Conservation (phyloP, 1,140 invertebrate genomes). For the Diploscapter pachys region DNA sequence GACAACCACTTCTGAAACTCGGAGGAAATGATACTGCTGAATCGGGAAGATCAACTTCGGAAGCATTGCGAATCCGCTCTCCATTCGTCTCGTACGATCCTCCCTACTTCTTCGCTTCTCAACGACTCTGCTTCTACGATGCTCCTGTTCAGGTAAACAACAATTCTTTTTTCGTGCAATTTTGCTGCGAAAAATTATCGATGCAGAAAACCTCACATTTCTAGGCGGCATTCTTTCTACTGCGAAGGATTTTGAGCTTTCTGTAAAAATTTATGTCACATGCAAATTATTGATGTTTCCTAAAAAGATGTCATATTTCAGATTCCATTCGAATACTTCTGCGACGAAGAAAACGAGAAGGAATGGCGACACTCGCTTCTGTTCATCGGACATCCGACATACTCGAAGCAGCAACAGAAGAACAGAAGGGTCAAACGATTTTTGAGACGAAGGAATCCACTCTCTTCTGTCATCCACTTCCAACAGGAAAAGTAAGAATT, state of each 20-base stretch:
- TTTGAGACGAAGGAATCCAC: constrained; percentile 51
- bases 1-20: constrained; percentile 50
- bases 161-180: constrained; percentile 19
- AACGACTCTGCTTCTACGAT: constrained; percentile 47
- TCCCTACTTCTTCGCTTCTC: constrained; percentile 39
- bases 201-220: too few species aligned
- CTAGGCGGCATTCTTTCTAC: too few species aligned
- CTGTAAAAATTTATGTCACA: too few species aligned
- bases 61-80: constrained; percentile 24
- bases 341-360: constrained; percentile 12
- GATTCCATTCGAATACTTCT: too few species aligned
- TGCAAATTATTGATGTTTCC: constrained; percentile 12
- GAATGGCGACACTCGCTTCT: constrained; percentile 25
- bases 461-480: constrained; percentile 54
- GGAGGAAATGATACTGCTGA: constrained; percentile 21
- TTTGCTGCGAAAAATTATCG: constrained; percentile 34
- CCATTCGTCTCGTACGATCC: constrained; percentile 34
- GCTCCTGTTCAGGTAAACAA: constrained; percentile 8
- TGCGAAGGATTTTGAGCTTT: too few species aligned
- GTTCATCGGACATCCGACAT: constrained; percentile 23
- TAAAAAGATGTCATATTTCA: neutral
- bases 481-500: constrained; percentile 28
- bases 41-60: constrained; percentile 24
- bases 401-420: constrained; percentile 14
- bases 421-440: constrained; percentile 40